Evolutionary conservation across 2,113 vertebrate species (phyloP).

Genomic region (Fregata magnificens): DNA sequence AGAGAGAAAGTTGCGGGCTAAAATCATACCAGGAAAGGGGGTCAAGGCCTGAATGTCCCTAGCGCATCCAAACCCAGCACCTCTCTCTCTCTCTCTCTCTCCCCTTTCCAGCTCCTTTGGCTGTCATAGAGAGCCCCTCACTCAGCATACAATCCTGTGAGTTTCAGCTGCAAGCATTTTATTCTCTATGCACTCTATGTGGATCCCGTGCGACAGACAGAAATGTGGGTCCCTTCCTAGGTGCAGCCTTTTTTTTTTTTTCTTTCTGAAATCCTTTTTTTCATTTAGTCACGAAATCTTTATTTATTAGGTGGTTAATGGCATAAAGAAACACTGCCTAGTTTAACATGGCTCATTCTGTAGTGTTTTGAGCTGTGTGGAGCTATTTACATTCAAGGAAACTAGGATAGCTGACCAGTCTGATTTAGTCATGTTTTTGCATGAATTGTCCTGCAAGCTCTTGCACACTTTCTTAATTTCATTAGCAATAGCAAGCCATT

Average conservation of each 20-base stretch:
- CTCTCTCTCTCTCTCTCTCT: not conserved
- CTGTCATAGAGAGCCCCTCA: not conserved
- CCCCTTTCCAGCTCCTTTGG: not conserved
- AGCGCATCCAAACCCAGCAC: not conserved
- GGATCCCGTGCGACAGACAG: not conserved
- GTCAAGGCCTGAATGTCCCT: not conserved
- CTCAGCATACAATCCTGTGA: not conserved
- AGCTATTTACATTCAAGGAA: not conserved
- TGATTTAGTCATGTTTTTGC: not conserved
- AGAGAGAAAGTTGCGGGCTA: not conserved
- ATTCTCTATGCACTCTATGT: not conserved
- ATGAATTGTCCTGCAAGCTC: not conserved
- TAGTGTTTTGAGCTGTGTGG: not conserved
- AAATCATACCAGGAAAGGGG: not conserved
- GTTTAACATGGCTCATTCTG: not conserved
- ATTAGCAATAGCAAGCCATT: not conserved
- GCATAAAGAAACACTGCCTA: not conserved
- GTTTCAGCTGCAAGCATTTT: not conserved
- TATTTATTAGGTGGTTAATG: not conserved
- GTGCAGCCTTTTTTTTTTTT: not conserved
- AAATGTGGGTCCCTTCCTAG: not conserved
- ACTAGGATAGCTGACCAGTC: not conserved
- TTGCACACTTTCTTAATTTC: not conserved
- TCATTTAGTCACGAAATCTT: not conserved
- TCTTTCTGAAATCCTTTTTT: not conserved